Evolutionary conservation across 2,888 invertebrate genomes (phyloP).

Genomic region (Scaeva pyrastri): DNA sequence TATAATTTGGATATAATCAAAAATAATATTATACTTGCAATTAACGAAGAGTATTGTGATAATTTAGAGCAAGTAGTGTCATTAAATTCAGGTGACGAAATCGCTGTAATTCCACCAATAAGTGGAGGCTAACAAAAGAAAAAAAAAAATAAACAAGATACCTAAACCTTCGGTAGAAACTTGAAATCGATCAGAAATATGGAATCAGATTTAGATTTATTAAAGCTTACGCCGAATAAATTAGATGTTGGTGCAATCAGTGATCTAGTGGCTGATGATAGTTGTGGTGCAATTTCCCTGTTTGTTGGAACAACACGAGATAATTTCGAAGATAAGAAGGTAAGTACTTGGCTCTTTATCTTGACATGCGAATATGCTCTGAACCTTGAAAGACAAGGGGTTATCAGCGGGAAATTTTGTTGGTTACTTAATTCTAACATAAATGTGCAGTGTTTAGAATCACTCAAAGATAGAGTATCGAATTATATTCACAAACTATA

Average conservation of each 20-base stretch:
- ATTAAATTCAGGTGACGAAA: slow-evolving; percentile 89
- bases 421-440: not conserved
- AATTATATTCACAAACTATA: too few species aligned
- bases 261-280: slow-evolving; percentile 87
- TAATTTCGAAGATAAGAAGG: slow-evolving; percentile 91
- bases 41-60: slow-evolving; percentile 92
- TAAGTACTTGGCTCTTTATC: slow-evolving; percentile 81
- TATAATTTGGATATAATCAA: slow-evolving; percentile 89
- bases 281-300: slow-evolving; percentile 94
- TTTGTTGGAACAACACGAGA: slow-evolving; percentile 96
- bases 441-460: not conserved
- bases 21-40: slow-evolving; percentile 90
- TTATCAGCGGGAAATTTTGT: not conserved
- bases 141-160: not conserved
- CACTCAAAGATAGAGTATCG: not conserved
- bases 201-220: slow-evolving; percentile 86
- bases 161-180: not conserved
- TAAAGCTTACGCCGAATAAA: slow-evolving; percentile 88
- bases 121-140: slow-evolving; percentile 92
- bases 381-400: not conserved
- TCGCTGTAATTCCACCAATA: slow-evolving; percentile 96
- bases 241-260: slow-evolving; percentile 89
- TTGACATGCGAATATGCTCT: too few species aligned
- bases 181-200: not conserved
- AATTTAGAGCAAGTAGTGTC: slow-evolving; percentile 85